A percentile compares a stretch with the other conserved stretches of the same genome.
These are phyloP conservation scores for Aphyosemion australe DNA, from an alignment of 2,113 vertebrate species.

Conservation along the genomic window DNA sequence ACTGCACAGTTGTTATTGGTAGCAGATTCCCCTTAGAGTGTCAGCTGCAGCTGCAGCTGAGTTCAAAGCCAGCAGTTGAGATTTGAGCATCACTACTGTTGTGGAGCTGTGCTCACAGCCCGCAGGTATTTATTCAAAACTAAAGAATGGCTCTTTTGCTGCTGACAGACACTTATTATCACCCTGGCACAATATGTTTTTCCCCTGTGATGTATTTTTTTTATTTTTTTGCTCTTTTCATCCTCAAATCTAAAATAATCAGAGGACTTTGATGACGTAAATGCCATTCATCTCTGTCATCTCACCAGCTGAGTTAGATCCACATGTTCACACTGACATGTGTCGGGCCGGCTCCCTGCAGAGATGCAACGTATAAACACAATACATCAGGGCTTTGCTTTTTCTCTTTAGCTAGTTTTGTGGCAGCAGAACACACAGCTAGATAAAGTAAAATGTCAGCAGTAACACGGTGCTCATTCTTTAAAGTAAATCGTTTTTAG, in stretches of 20 bases:
- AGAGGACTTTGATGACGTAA: neutral
- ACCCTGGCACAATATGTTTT: neutral
- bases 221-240: neutral
- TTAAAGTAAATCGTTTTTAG: neutral
- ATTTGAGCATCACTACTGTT: neutral
- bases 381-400: neutral
- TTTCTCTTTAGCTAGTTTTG: too few relatives aligned
- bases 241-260: neutral
- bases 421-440: neutral
- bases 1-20: neutral
- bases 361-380: neutral
- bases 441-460: neutral
- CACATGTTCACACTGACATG: neutral
- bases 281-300: neutral
- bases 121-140: neutral
- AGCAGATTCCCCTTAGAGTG: neutral
- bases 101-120: slow-evolving; percentile 1
- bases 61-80: neutral
- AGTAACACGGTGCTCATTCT: neutral
- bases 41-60: neutral
- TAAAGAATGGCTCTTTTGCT: neutral
- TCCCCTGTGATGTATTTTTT: neutral
- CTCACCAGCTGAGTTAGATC: neutral
- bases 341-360: neutral
- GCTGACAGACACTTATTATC: slow-evolving; percentile 1